A percentile compares a stretch with the other conserved stretches of the same genome.
Evolutionary conservation across 1,140 invertebrate species (phyloP).

Genomic region (roundworm (Caenorhabditis elegans)): DNA sequence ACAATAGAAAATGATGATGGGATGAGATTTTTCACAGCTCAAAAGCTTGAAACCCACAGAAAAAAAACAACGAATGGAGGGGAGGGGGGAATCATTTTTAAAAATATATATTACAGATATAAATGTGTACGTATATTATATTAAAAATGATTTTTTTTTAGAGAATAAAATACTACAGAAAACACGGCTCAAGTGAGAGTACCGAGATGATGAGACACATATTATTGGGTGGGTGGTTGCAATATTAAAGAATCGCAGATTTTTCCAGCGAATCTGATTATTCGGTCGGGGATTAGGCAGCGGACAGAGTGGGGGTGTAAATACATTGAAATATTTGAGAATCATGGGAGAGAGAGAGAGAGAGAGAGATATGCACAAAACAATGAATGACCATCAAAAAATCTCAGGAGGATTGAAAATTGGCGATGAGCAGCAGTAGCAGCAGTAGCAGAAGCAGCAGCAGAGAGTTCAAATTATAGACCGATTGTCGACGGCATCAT

Average conservation of each 20-base stretch:
- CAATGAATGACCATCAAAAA: no score
- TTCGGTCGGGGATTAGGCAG: no score
- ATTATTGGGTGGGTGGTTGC: not conserved
- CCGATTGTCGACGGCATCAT: slow-evolving; percentile 16
- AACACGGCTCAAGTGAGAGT: not conserved
- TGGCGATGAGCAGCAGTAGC: no score
- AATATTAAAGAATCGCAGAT: not conserved
- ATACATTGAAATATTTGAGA: not conserved
- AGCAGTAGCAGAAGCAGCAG: no score
- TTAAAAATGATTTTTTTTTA: not conserved
- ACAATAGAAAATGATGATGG: no score
- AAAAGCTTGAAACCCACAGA: no score
- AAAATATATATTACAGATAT: no score
- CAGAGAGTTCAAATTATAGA: not conserved
- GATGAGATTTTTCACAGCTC: no score
- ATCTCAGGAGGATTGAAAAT: no score
- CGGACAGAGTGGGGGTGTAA: not conserved
- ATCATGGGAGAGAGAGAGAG: not conserved
- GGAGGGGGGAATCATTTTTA: no score
- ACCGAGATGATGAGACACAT: slow-evolving; percentile 8
- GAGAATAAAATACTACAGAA: not conserved
- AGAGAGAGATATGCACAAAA: not conserved
- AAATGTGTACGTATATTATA: no score
- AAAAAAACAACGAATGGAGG: no score
- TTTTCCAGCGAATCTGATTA: not conserved